These are phyloP conservation scores for Hemiprocne comata DNA, from an alignment of 2,113 vertebrate genomes.

Conservation along the genomic window DNA sequence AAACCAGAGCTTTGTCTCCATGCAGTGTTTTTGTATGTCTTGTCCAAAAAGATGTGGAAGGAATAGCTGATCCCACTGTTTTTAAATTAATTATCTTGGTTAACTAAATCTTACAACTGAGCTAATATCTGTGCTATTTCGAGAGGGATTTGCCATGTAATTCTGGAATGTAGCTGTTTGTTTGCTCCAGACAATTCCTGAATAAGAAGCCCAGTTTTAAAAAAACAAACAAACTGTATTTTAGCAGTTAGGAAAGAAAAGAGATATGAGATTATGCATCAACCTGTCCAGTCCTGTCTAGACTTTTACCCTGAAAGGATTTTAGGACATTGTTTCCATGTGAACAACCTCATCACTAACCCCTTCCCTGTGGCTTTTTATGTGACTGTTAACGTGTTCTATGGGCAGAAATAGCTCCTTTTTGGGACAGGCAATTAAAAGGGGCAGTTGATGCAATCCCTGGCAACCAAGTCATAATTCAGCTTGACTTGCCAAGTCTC, in stretches of 20 bases:
- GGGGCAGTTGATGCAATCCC: background rate
- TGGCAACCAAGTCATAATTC: background rate
- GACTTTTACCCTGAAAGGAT: background rate
- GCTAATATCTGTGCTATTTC: background rate
- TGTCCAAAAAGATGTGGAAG: background rate
- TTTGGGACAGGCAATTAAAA: background rate
- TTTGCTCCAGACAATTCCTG: background rate
- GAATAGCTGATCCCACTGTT: background rate
- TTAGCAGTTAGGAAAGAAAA: background rate
- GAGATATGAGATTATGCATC: background rate
- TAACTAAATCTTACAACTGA: background rate
- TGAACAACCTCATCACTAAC: background rate
- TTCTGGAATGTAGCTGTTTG: background rate
- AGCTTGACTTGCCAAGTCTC: background rate
- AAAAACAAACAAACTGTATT: background rate
- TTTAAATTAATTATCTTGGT: background rate
- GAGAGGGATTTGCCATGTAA: background rate
- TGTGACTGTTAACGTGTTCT: background rate
- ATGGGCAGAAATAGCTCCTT: background rate
- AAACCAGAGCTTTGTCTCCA: background rate
- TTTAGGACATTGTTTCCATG: background rate
- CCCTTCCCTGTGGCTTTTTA: background rate
- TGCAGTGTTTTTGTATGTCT: background rate
- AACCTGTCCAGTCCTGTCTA: background rate
- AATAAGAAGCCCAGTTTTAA: background rate